A percentile compares a stretch with the other conserved stretches of the same genome.
phyloP scores from a whole-genome alignment of 2,888 invertebrate genomes.

The Leucoma salicis region DNA sequence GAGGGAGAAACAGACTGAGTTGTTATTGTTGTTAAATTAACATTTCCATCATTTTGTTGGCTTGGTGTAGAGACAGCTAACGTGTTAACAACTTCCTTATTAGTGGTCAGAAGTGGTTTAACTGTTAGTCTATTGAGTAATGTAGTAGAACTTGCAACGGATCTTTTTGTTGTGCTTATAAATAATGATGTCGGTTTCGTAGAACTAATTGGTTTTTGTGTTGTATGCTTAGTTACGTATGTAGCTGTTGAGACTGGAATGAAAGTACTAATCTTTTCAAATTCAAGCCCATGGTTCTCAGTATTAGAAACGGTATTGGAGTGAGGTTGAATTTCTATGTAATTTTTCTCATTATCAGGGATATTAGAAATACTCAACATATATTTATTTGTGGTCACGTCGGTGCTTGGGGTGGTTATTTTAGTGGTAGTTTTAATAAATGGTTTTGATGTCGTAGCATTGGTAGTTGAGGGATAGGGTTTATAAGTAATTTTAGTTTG shows the following conservation, averaged over 20 bases:
- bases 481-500: constrained; percentile 10
- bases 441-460: constrained; percentile 20
- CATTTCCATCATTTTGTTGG: constrained; percentile 47
- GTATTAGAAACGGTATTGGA: constrained; percentile 35
- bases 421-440: constrained; percentile 26
- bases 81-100: constrained; percentile 31
- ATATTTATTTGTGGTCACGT: constrained; percentile 27
- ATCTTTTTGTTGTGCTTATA: constrained; percentile 27
- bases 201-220: constrained; percentile 38
- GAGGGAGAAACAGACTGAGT: constrained; percentile 74
- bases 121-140: constrained; percentile 14
- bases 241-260: constrained; percentile 56
- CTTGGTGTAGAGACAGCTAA: constrained; percentile 27
- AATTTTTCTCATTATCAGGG: constrained; percentile 23
- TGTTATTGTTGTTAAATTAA: constrained; percentile 64
- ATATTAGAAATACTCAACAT: constrained; percentile 31
- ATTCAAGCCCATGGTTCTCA: constrained; percentile 42
- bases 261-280: constrained; percentile 61
- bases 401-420: constrained; percentile 28
- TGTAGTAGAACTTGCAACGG: constrained; percentile 21
- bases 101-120: constrained; percentile 22
- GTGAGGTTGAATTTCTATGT: constrained; percentile 29
- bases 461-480: constrained; percentile 18
- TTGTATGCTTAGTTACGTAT: constrained; percentile 52
- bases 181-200: constrained; percentile 32